Base-by-base conservation (phyloP, 53 echinoderm and acorn worm genomes). In the Luidia sarsii region DNA sequence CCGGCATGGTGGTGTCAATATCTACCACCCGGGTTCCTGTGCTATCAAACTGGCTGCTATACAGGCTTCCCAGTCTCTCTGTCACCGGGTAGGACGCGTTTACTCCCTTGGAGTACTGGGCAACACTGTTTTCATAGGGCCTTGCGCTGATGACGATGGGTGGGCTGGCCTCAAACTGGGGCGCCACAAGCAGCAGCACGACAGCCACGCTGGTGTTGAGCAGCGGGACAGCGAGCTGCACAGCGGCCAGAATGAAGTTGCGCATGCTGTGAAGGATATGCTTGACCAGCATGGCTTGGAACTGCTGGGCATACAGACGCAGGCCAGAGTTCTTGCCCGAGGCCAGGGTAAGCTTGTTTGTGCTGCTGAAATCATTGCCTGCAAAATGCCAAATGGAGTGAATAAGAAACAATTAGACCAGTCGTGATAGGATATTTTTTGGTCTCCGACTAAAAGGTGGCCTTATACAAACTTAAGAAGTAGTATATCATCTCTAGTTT, bases 281-380 rank as follows among this genome's bases (percentile, higher is more conserved):
- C 75, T 93, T 93, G 41, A 90, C 50, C 52, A 93, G 79, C 94
- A 93, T 93, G 24, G 90, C 94, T 46, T 73, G 62, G 68, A 93
- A 93, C 73, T 93, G 94, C 64, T 93, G 94, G 15, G 71, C 63
- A 63, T 93, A 93, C 8, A 93, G 85, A 25, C 21, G 32, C 18
- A 87, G 38, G 46, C 94, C 94, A 5, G 82, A 80, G 80, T 93
- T 93, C n/a, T 68, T 46, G 19, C 48, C 60, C 14, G 24, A 6
- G 11, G 20, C 61, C 20, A 41, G 28, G 1, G 77, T 10, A 43
- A 77, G 61, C 32, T 57, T 61, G 62, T 9, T 77, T n/a, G 53
- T 51, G 36, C 65, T 79, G 33, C 45, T 41, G 30, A 30, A 30
- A 19, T 70, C 50, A 31, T 39, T 59, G 33, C 71, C 87, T 87